Base-by-base conservation (phyloP, 2,113 vertebrate genomes). In the Rhinolophus sinicus region DNA sequence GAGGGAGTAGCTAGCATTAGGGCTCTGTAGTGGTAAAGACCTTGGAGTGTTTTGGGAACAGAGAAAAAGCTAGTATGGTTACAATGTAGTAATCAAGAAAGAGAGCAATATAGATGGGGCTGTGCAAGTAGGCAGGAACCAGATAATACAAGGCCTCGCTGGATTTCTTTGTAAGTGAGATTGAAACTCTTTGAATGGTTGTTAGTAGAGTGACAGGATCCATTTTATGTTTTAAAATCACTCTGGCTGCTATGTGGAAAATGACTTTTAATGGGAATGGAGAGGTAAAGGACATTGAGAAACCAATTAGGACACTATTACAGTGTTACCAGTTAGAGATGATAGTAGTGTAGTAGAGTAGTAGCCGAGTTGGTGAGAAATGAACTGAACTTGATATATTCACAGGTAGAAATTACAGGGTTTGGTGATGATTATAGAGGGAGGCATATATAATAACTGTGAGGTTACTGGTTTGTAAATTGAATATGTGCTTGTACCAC, bases 381-480 rank as follows among this genome's bases (percentile, higher is more conserved):
- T 50, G 9, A 90, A 60, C 47, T 97, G 60, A 90, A 76, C 60
- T 92, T 56, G 26, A 80, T 62, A 78, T 87, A 90, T 90, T 60
- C 28, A 89, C 18, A 94, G 83, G 21, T 64, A 92, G 38, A 90
- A 84, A 50, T 84, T 26, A 87, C 54, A 73, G 28, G 8, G 1
- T 54, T 92, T 93, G 4, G 38, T 97, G 38, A 77, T 92, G 16
- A 22, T 80, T 81, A 78, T 30, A 87, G 56, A 77, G 44, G 50
- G 15, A 81, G 58, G 24, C 21, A 70, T 95, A 35, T 78, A 77
- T 86, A 95, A 93, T 75, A 78, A 70, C 58, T 88, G 85, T 70
- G 58, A 80, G 47, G 73, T 84, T 83, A 84, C 12, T 88, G n/a
- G 16, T 65, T 93, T 96, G 11, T 91, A 50, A 88, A 85, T 91